Evolutionary conservation across 2,797 vertebrate genomes (phyloP), one percentile per base, ranked within the genome.

Genomic region (Perodicticus potto): DNA sequence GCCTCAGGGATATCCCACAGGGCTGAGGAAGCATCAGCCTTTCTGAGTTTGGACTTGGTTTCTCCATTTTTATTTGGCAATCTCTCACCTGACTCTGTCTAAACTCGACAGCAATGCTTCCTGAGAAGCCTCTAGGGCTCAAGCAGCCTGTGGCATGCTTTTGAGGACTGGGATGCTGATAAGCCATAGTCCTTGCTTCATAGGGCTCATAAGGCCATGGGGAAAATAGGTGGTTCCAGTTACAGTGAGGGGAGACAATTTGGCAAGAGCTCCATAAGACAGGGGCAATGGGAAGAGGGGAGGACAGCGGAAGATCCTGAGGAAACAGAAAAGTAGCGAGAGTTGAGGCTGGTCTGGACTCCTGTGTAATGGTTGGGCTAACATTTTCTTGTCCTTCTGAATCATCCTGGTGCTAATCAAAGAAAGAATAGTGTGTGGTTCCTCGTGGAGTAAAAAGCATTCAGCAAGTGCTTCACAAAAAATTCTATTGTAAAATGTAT

Each of bases 401-500:
- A 83, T 89, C 86, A 96, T 34, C 57, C 53, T 82, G 77, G 72
- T 65, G 91, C 78, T 67, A 49, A 49, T 13, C 32, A 84, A 77
- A 77, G 78, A 86, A 93, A 74, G 43, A 96, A 97, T 86, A 96
- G 45, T 1, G 0, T 19, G 23, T 27, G 55, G 70, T 93, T 84
- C 78, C 96, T 94, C 65, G 83, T 93, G 23, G 73, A 95, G 73
- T 69, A 70, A 96, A 95, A 89, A 97, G 1, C 45, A 84, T 91
- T 96, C 94, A 96, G 34, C 83, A 95, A 95, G 73, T 1, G 9
- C 97, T 94, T 93, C 80, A 94, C 86, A 98, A 96, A 98, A 97
- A 97, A 97, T 96, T 90, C 93, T 96, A 95, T 93, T 98, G 95
- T 98, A 94, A 97, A 97, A 95, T 89, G 70, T 88, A 89, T 91